Percentiles rank a stretch among this genome's conserved stretches.
These are phyloP conservation scores for Phrynocephalus vlangalii DNA, from an alignment of 2,797 vertebrate species.

Conservation along the genomic window DNA sequence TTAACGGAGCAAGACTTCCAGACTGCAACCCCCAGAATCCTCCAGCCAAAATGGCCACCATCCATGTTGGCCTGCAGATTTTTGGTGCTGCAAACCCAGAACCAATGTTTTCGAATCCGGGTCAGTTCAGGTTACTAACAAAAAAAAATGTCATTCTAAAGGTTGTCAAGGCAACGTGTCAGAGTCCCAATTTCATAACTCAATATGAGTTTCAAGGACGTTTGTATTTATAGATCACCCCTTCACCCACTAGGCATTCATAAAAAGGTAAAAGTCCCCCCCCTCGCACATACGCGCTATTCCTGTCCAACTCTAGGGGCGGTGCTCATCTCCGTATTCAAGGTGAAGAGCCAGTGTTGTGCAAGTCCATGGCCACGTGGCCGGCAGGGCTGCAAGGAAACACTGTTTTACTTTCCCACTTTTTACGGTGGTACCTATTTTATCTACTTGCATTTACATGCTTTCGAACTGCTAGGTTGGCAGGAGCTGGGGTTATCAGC, in stretches of 20 bases:
- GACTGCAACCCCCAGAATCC: background rate
- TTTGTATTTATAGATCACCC: background rate
- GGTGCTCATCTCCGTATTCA: too few relatives aligned
- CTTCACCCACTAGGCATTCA: background rate
- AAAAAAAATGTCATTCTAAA: background rate
- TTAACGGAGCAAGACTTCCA: too few relatives aligned
- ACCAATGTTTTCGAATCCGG: background rate
- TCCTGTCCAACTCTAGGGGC: too few relatives aligned
- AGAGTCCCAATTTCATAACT: background rate
- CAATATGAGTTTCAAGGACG: background rate
- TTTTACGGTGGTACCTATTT: too few relatives aligned
- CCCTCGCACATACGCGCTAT: too few relatives aligned
- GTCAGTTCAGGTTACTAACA: background rate
- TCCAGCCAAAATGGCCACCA: background rate
- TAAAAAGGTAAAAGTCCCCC: background rate
- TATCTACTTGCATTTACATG: too few relatives aligned
- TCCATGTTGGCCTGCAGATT: background rate
- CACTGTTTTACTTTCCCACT: too few relatives aligned
- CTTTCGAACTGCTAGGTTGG: too few relatives aligned
- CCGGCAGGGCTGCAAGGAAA: too few relatives aligned
- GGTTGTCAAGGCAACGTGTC: background rate
- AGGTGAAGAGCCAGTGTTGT: too few relatives aligned
- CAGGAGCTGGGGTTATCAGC: too few relatives aligned
- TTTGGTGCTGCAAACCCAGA: background rate
- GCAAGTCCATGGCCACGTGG: too few relatives aligned